Evolutionary conservation across 2,888 invertebrate genomes (phyloP).

Genomic region (Trissoscelio sp.): DNA sequence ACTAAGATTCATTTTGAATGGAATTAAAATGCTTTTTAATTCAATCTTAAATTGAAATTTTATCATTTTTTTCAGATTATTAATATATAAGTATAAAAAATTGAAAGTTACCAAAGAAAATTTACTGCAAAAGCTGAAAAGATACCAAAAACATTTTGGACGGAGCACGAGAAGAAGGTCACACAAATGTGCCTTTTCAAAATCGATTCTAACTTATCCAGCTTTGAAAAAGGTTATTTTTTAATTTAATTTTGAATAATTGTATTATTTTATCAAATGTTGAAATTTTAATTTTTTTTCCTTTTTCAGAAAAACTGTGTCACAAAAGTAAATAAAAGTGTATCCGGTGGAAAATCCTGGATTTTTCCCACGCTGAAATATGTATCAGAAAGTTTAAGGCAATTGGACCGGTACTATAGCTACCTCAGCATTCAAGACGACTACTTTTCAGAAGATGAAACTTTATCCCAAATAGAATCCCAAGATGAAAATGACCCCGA

Average conservation of each 20-base stretch:
- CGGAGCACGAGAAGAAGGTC: background rate
- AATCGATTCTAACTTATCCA: conserved; percentile 2
- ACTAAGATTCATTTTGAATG: conserved; percentile 70
- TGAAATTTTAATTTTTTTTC: background rate
- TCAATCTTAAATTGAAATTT: too few relatives aligned
- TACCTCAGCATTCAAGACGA: conserved; percentile 25
- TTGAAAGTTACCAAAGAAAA: conserved; percentile 27
- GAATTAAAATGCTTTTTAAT: too few relatives aligned
- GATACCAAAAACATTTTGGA: conserved; percentile 21
- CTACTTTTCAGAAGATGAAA: conserved; percentile 35
- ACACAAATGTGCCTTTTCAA: conserved; percentile 10
- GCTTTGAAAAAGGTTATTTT: conserved; percentile 42
- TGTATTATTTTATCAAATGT: background rate
- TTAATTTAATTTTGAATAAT: background rate
- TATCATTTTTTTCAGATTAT: conserved; percentile 36
- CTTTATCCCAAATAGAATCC: conserved; percentile 20
- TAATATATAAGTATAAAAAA: conserved; percentile 40
- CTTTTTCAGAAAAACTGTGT: conserved; percentile 70
- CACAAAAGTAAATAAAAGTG: conserved; percentile 68
- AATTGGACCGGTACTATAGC: conserved; percentile 34
- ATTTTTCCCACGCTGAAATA: conserved; percentile 75
- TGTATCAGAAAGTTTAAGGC: conserved; percentile 26
- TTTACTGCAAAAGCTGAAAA: conserved; percentile 34
- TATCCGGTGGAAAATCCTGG: conserved; percentile 71
- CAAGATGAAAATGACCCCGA: conserved; percentile 12